phyloP scores from a whole-genome alignment of 2,888 invertebrate genomes.

The Morinoia aosen region DNA sequence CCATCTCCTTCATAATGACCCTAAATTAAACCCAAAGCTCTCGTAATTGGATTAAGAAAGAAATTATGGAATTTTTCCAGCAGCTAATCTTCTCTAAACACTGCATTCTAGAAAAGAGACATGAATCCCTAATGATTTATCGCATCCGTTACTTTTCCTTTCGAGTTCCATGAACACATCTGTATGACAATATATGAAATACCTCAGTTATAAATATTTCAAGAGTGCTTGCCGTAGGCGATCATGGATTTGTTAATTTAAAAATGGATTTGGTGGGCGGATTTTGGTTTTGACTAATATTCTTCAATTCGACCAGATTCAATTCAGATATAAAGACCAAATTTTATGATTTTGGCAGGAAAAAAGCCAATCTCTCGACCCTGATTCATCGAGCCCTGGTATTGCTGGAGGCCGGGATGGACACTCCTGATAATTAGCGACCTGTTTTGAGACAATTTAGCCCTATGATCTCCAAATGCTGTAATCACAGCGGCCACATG shows the following conservation, averaged over 20 bases:
- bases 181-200: no score
- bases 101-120: neutral
- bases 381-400: neutral
- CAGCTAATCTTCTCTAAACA: neutral
- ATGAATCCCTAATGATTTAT: neutral
- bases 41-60: neutral
- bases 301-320: no score
- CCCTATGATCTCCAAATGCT: neutral
- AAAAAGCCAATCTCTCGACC: neutral
- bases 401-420: neutral
- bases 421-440: neutral
- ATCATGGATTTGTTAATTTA: neutral
- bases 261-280: neutral
- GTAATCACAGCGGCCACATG: neutral
- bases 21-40: neutral
- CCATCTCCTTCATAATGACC: conserved; percentile 14
- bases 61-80: neutral
- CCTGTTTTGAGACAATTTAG: neutral
- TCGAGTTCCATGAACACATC: no score
- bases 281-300: neutral
- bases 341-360: no score
- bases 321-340: no score
- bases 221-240: neutral
- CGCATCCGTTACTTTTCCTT: neutral
- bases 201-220: no score